These are phyloP conservation scores for Oryctes rhinoceros DNA, from an alignment of 1,140 invertebrate genomes.

Conservation along the genomic window DNA sequence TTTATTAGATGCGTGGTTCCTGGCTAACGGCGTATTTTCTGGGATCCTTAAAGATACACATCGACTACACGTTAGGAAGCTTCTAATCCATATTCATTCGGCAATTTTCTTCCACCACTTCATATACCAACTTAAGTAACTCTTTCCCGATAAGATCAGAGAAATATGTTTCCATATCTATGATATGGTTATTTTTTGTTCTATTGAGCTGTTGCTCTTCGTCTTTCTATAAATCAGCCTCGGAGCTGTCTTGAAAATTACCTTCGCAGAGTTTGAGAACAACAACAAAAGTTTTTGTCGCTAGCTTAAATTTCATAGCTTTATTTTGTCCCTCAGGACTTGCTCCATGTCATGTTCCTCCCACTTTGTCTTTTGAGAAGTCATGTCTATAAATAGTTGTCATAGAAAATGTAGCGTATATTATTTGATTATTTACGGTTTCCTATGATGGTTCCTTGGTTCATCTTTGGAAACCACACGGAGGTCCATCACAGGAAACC, in stretches of 20 bases:
- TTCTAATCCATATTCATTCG: slow-evolving; percentile 4
- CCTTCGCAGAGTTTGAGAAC: slow-evolving; percentile 38
- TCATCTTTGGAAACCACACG: not conserved
- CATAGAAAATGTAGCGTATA: slow-evolving; percentile 1
- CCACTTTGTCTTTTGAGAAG: slow-evolving; percentile 28
- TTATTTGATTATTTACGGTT: slow-evolving; percentile 1
- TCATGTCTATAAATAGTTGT: slow-evolving; percentile 30
- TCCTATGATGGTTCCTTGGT: no score
- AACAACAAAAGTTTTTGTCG: slow-evolving; percentile 35
- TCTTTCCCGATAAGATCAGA: slow-evolving; percentile 21
- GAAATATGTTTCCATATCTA: slow-evolving; percentile 31
- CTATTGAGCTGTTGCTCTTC: not conserved
- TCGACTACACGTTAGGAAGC: slow-evolving; percentile 25
- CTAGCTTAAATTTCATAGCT: slow-evolving; percentile 34
- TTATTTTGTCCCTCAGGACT: slow-evolving; percentile 24
- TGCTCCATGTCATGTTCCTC: slow-evolving; percentile 35
- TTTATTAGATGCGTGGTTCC: slow-evolving; percentile 41
- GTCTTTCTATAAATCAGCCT: slow-evolving; percentile 21
- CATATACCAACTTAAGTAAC: not conserved
- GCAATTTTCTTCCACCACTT: slow-evolving; percentile 38
- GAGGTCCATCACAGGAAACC: not conserved
- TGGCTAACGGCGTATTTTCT: slow-evolving; percentile 39
- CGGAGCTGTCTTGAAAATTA: slow-evolving; percentile 6
- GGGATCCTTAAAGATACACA: slow-evolving; percentile 36
- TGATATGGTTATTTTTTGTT: slow-evolving; percentile 20